These are phyloP conservation scores for Poecilia wingei DNA, from an alignment of 2,797 vertebrate species.

Conservation along the genomic window DNA sequence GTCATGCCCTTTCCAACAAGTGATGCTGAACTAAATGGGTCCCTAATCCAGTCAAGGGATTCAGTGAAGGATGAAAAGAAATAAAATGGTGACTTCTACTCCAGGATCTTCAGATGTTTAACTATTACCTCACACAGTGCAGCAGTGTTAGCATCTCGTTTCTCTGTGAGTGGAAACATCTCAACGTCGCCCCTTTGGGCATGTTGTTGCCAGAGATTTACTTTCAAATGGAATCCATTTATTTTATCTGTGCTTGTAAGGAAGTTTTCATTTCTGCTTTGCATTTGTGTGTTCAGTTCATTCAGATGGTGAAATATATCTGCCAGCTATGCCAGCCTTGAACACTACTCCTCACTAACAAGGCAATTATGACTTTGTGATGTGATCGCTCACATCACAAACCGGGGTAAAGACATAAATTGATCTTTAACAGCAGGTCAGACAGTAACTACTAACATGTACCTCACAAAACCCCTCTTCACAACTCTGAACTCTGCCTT, in stretches of 20 bases:
- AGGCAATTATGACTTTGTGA: not conserved
- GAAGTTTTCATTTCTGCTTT: not conserved
- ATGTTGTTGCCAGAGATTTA: not conserved
- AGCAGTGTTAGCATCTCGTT: not conserved
- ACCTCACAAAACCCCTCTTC: not conserved
- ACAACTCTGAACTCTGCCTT: slow-evolving; percentile 5
- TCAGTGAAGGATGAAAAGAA: not conserved
- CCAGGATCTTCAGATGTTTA: not conserved
- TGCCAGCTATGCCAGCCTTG: not conserved
- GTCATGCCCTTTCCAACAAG: too few relatives aligned
- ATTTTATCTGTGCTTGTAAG: not conserved
- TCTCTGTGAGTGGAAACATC: not conserved
- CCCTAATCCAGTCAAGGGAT: not conserved
- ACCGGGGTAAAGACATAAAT: too few relatives aligned
- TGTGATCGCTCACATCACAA: too few relatives aligned
- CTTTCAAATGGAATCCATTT: not conserved
- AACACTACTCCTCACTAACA: not conserved
- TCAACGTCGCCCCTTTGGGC: not conserved
- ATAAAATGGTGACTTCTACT: not conserved
- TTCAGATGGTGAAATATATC: not conserved
- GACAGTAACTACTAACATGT: not conserved
- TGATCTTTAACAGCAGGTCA: not conserved
- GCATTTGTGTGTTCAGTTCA: not conserved
- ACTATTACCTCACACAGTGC: not conserved
- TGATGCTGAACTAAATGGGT: not conserved